Evolutionary conservation across 2,113 vertebrate species (phyloP).

Genomic region (Halcyon malimbica): DNA sequence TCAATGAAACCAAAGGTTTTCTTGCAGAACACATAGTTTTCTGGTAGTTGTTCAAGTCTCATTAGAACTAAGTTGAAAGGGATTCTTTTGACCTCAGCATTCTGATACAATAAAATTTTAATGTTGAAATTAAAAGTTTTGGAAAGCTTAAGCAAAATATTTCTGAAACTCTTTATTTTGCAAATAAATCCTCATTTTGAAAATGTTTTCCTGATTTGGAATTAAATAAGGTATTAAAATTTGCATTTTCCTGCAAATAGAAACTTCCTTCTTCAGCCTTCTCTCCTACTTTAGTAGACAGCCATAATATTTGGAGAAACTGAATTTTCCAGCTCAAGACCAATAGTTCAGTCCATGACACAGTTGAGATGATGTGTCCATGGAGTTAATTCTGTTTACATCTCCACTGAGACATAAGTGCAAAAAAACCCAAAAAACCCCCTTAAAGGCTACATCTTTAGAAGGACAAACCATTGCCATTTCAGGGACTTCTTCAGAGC

Average conservation of each 20-base stretch:
- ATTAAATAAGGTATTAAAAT: background rate
- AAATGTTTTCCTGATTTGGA: background rate
- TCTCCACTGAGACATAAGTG: background rate
- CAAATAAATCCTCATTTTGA: background rate
- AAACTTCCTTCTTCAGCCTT: background rate
- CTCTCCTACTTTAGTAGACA: background rate
- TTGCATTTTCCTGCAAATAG: background rate
- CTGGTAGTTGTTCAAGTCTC: background rate
- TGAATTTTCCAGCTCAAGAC: background rate
- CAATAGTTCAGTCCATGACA: background rate
- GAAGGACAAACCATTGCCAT: background rate
- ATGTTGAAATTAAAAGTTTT: background rate
- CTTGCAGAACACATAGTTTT: background rate
- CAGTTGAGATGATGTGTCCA: background rate
- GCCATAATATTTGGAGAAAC: background rate
- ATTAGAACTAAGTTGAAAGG: background rate
- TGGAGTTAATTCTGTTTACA: background rate
- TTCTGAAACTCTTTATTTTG: background rate
- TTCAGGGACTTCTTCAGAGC: background rate
- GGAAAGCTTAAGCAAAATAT: background rate
- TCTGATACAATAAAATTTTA: background rate
- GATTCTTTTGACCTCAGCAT: background rate
- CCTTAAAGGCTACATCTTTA: background rate
- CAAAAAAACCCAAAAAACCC: background rate
- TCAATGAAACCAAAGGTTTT: background rate